A percentile compares a stretch with the other conserved stretches of the same genome.
Conservation (phyloP, 2,888 invertebrate species). For the Mylabris sibirica region DNA sequence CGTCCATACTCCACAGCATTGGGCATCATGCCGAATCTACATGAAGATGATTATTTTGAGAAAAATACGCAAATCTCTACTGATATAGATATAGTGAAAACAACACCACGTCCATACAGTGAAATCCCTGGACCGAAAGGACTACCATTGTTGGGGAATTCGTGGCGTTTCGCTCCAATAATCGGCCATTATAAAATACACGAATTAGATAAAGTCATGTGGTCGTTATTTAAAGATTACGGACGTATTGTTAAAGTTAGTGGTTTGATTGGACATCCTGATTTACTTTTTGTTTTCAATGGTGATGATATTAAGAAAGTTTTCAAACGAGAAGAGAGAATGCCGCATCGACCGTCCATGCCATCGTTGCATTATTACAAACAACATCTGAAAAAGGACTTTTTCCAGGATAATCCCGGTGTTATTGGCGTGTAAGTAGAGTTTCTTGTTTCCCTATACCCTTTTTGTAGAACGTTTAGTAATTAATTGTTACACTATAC, state of each 20-base stretch:
- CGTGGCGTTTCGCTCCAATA: slow-evolving; percentile 79
- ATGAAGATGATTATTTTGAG: slow-evolving; percentile 29
- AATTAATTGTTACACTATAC: neutral
- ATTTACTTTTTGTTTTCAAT: slow-evolving; percentile 76
- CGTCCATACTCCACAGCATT: slow-evolving; percentile 54
- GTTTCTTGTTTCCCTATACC: neutral
- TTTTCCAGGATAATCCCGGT: slow-evolving; percentile 76
- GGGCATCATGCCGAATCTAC: slow-evolving; percentile 43
- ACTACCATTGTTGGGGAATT: slow-evolving; percentile 77
- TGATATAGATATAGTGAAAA: no score
- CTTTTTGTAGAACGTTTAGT: neutral
- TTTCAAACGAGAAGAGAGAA: slow-evolving; percentile 72
- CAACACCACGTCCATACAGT: slow-evolving; percentile 64
- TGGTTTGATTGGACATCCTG: slow-evolving; percentile 78
- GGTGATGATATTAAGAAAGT: slow-evolving; percentile 76
- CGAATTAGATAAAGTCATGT: slow-evolving; percentile 68
- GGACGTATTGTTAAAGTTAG: slow-evolving; percentile 72
- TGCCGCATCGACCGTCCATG: slow-evolving; percentile 78
- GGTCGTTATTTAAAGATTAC: slow-evolving; percentile 65
- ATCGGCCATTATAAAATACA: slow-evolving; percentile 70
- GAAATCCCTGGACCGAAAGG: slow-evolving; percentile 79
- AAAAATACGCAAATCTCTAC: slow-evolving; percentile 36
- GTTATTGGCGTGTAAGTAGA: slow-evolving; percentile 77
- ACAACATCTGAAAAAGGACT: slow-evolving; percentile 71
- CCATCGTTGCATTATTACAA: slow-evolving; percentile 78